Conservation (phyloP, 2,113 vertebrate species). For the Bubo bubo region DNA sequence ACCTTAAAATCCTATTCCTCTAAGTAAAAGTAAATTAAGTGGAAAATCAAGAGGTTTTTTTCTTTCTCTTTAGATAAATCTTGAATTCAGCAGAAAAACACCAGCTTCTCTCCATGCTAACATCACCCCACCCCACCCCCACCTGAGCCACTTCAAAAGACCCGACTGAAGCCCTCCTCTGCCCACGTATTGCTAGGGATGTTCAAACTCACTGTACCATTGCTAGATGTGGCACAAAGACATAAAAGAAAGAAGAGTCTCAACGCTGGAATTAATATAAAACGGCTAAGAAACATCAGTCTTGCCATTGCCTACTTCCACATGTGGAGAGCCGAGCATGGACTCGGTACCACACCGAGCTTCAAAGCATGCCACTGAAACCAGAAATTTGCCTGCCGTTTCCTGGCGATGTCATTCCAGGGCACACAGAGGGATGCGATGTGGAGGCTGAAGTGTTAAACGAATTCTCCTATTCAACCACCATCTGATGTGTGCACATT, state of each 20-base stretch:
- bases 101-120: neutral
- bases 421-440: neutral
- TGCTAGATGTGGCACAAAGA: neutral
- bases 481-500: constrained; percentile 30
- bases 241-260: neutral
- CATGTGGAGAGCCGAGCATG: rapidly evolving
- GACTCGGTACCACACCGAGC: rapidly evolving
- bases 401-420: neutral
- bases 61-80: neutral
- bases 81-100: neutral
- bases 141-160: neutral
- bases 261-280: rapidly evolving
- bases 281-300: neutral
- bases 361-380: neutral
- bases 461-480: neutral
- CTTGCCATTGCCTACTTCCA: neutral
- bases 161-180: neutral
- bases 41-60: neutral
- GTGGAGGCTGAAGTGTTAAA: constrained; percentile 20
- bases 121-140: neutral
- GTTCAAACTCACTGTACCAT: neutral
- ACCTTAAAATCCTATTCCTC: neutral
- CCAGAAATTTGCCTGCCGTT: neutral
- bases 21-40: neutral
- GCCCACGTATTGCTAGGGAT: neutral